Conservation (phyloP, 2,113 vertebrate species). For the Lagenorhynchus albirostris region DNA sequence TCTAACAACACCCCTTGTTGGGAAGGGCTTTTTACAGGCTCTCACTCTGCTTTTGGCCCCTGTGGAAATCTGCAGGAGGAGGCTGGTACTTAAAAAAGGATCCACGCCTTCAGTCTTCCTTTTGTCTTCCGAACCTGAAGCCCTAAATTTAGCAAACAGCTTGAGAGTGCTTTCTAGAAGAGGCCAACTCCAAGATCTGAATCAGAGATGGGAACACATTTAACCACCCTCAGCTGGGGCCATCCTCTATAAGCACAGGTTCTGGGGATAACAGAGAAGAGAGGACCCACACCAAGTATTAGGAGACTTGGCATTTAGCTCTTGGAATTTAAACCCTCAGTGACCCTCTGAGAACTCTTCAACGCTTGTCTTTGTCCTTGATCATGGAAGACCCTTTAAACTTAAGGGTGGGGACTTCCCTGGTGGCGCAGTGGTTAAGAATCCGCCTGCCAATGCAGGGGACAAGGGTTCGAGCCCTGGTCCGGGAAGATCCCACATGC, state of each 20-base stretch:
- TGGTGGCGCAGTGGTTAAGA: no score
- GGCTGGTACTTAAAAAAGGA: neutral
- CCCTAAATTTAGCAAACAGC: slow-evolving; percentile 36
- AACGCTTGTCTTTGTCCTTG: neutral
- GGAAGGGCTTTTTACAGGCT: neutral
- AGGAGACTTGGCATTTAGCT: neutral
- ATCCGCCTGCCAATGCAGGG: no score
- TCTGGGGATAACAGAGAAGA: neutral
- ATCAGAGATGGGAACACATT: neutral
- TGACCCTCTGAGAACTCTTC: neutral
- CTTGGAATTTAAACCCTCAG: neutral
- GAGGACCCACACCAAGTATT: neutral
- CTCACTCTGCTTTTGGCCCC: neutral
- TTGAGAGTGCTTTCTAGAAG: neutral
- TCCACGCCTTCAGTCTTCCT: neutral
- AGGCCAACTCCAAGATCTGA: neutral
- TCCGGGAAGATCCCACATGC: no score
- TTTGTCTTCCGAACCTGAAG: neutral
- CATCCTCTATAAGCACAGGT: neutral
- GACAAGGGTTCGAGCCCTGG: no score
- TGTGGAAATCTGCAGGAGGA: neutral
- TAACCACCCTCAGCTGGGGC: neutral
- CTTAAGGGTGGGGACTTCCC: neutral
- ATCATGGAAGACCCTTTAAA: neutral
- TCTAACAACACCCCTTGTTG: neutral